Evolutionary conservation across 2,113 vertebrate species (phyloP).

Genomic region (Crypturellus undulatus): DNA sequence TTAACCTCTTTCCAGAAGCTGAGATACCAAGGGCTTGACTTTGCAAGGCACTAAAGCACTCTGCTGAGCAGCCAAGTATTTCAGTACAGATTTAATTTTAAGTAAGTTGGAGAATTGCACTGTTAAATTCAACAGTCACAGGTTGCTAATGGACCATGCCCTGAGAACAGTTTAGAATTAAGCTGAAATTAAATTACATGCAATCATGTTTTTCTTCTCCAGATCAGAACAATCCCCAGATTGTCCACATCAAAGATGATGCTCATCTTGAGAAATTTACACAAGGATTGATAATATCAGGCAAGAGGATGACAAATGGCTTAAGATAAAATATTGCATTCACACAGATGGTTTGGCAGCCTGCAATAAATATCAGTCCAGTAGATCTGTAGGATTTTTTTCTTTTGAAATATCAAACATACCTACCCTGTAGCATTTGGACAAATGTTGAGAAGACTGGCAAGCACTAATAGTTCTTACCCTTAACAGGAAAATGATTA

Average conservation of each 20-base stretch:
- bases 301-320: conserved; percentile 33
- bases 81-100: background rate
- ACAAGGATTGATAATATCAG: background rate
- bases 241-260: background rate
- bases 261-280: background rate
- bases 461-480: background rate
- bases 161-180: background rate
- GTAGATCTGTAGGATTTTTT: background rate
- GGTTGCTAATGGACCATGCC: background rate
- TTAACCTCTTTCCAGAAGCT: conserved; percentile 6
- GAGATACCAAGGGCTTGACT: background rate
- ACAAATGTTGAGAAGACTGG: background rate
- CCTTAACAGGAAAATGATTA: background rate
- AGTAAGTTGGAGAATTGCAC: background rate
- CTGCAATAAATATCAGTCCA: background rate
- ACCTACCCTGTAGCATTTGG: background rate
- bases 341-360: conserved; percentile 55
- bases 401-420: background rate
- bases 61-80: background rate
- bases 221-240: background rate
- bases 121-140: background rate
- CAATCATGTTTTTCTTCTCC: background rate
- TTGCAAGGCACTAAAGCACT: background rate
- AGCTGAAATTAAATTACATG: background rate
- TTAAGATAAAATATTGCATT: background rate